Conservation (phyloP, 2,797 vertebrate genomes). For the Rhincodon typus region DNA sequence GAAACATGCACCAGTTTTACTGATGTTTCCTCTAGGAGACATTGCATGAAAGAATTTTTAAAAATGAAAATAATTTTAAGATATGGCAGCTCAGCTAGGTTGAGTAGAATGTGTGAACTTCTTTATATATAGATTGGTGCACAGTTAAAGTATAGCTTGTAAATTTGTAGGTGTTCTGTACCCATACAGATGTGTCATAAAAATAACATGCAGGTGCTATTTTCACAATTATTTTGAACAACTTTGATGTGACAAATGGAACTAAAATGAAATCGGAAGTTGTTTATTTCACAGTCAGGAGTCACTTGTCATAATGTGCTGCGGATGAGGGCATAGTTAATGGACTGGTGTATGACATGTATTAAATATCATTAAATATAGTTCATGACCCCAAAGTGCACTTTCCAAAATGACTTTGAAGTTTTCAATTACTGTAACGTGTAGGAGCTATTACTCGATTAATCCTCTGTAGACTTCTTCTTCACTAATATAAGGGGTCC, state of each 20-base stretch:
- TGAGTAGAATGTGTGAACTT: too few species aligned
- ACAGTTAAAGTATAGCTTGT: conserved; percentile 28
- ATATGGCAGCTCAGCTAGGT: too few species aligned
- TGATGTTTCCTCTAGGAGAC: too few species aligned
- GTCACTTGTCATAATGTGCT: not conserved
- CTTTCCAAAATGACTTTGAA: conserved; percentile 2
- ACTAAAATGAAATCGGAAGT: conserved; percentile 10
- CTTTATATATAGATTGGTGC: not conserved
- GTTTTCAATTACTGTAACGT: conserved; percentile 15
- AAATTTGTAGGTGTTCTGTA: not conserved
- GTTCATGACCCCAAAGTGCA: not conserved
- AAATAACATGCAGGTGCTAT: conserved; percentile 16
- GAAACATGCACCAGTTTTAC: too few species aligned
- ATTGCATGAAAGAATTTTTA: not conserved
- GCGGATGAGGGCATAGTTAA: conserved; percentile 19
- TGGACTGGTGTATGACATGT: not conserved
- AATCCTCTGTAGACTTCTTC: conserved; percentile 3
- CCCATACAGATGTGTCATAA: not conserved
- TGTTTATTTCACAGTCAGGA: conserved; percentile 14
- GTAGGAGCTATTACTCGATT: not conserved
- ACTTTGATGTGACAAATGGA: conserved; percentile 13
- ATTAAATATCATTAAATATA: conserved; percentile 12
- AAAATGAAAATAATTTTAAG: too few species aligned
- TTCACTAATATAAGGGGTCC: not conserved
- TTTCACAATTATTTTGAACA: not conserved